Conservation (phyloP, 2,797 vertebrate genomes). For the Pogonophryne albipinna region DNA sequence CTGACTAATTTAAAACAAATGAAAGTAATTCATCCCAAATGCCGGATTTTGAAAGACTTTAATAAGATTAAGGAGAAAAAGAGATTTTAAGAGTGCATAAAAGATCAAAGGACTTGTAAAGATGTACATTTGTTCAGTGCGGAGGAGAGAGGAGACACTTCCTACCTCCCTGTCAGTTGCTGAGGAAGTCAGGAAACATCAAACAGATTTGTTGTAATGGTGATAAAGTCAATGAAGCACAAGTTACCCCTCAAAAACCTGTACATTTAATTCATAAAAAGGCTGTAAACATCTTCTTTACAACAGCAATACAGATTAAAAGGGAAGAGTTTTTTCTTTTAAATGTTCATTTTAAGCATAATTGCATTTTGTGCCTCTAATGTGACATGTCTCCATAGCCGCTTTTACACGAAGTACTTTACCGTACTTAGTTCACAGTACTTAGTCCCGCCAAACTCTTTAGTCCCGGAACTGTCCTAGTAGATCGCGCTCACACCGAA, state of each 20-base stretch:
- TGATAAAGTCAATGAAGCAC: conserved; percentile 17
- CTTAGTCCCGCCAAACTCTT: too few species aligned
- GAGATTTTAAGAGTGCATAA: conserved; percentile 56
- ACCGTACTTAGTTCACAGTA: too few species aligned
- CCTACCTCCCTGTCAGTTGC: neutral
- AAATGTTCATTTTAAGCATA: too few species aligned
- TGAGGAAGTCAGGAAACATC: conserved; percentile 19
- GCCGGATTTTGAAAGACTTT: conserved; percentile 18
- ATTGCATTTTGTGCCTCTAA: too few species aligned
- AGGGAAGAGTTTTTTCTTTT: too few species aligned
- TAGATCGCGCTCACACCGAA: too few species aligned
- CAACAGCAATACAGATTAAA: neutral
- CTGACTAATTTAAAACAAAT: conserved; percentile 42
- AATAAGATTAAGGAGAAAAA: conserved; percentile 15
- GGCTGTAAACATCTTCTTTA: neutral
- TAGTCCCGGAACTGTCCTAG: too few species aligned
- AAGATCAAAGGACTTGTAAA: conserved; percentile 58
- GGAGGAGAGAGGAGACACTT: conserved; percentile 3
- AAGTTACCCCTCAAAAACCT: neutral
- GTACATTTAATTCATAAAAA: neutral
- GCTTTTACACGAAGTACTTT: too few species aligned
- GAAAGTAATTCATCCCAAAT: conserved; percentile 46
- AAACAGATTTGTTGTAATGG: conserved; percentile 18
- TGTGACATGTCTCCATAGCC: too few species aligned
- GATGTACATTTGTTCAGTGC: conserved; percentile 30